Base-by-base conservation (phyloP, 2,888 invertebrate species). In the Microdon myrmicae region DNA sequence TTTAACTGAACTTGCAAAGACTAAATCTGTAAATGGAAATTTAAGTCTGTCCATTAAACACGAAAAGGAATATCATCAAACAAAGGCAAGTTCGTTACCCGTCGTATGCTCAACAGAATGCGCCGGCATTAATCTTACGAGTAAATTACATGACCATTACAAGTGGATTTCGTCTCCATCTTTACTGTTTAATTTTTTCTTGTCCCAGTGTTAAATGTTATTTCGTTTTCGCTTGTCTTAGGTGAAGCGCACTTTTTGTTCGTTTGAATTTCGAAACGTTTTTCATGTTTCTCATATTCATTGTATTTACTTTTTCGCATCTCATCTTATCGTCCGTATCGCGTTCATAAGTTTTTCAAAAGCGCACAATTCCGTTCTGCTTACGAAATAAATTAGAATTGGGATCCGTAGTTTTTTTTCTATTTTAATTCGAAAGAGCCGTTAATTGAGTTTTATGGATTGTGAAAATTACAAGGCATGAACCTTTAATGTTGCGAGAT, bases 81-180 rank as follows among this genome's bases (percentile, higher is more conserved):
- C n/a, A n/a, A n/a, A n/a, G n/a, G n/a, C n/a, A n/a, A n/a, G n/a
- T n/a, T n/a, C n/a, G n/a, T n/a, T n/a, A 23, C 45, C 31, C 59
- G 53, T 45, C 53, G 45, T 53, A 59, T 59, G 53, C 45, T 54
- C 60, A 48, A 31, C 51, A 37, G 51, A 56, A 47, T 64, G 56
- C 58, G 47, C 56, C 58, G 45, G 58, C 64, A 64, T 58, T 64
- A 64, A 64, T 64, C 64, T 64, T 58, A 38, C 51, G 56, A 64
- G 64, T 64, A 56, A 64, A 64, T 64, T 56, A 64, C 56, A 64
- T 58, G 64, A 58, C 64, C 56, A 64, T 64, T 64, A 64, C 64
- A 64, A 58, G 37, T 47, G 58, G 58, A 64, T 64, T 47, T 56
- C 64, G 41, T 58, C 47, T 38, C 58, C 56, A 58, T 58, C 51